A percentile compares a stretch with the other conserved stretches of the same genome.
Conservation (phyloP, 2,113 vertebrate genomes). For the Passer domesticus region DNA sequence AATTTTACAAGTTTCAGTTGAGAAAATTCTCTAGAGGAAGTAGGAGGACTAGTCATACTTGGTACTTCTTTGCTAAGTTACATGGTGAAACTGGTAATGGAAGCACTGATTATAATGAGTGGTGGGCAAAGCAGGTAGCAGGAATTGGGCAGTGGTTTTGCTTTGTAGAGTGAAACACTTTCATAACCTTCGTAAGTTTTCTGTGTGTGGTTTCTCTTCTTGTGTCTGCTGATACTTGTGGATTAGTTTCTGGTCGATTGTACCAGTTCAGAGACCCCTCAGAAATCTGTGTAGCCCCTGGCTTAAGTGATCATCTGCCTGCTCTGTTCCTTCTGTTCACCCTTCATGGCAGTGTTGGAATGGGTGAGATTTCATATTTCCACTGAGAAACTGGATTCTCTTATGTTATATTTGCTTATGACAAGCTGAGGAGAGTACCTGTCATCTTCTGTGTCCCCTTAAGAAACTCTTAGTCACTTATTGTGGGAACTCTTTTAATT, state of each 20-base stretch:
- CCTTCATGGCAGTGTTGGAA: accelerated
- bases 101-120: background rate
- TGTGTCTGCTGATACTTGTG: background rate
- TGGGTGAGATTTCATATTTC: background rate
- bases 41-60: background rate
- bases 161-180: background rate
- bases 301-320: background rate
- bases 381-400: background rate
- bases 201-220: background rate
- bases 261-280: background rate
- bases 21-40: background rate
- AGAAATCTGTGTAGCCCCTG: background rate
- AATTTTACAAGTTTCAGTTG: background rate
- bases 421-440: background rate
- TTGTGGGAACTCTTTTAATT: background rate
- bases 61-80: background rate
- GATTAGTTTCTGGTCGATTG: background rate
- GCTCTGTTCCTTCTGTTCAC: background rate
- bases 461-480: background rate
- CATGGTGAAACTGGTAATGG: background rate
- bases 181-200: background rate
- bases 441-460: background rate
- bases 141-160: background rate
- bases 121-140: background rate
- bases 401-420: background rate